These are phyloP conservation scores for Drosophila macrospina DNA, from an alignment of 2,888 invertebrate species.

Conservation along the genomic window DNA sequence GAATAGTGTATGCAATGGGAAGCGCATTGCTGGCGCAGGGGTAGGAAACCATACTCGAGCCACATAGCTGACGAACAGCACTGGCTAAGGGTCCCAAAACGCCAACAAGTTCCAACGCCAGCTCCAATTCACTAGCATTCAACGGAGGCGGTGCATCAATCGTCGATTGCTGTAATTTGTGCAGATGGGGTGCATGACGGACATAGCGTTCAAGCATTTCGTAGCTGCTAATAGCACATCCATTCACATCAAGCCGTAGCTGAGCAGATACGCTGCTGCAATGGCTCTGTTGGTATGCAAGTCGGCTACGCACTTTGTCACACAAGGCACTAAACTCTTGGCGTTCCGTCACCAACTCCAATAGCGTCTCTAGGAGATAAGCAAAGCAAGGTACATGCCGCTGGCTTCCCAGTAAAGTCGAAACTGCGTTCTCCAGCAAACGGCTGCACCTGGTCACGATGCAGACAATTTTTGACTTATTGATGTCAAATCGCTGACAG, in stretches of 20 bases:
- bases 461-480: conserved; percentile 51
- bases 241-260: conserved; percentile 15
- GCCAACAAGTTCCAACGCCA: conserved; percentile 37
- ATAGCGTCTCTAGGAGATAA: conserved; percentile 33
- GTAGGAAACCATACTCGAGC: conserved; percentile 10
- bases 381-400: conserved; percentile 57
- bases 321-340: conserved; percentile 33
- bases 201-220: conserved; percentile 48
- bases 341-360: conserved; percentile 38
- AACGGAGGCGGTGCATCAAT: conserved; percentile 25
- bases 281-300: conserved; percentile 5
- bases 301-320: conserved; percentile 41
- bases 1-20: conserved; percentile 51
- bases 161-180: conserved; percentile 8
- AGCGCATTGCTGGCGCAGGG: conserved; percentile 52
- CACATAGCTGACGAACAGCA: conserved; percentile 50
- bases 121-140: conserved; percentile 29
- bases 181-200: conserved; percentile 1
- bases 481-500: conserved; percentile 53
- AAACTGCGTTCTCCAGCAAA: conserved; percentile 42
- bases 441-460: conserved; percentile 39
- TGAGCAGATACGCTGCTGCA: neutral
- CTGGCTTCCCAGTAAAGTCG: conserved; percentile 39
- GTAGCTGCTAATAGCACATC: conserved; percentile 37
- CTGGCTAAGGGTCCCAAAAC: conserved; percentile 46